Percentiles rank a stretch among this genome's conserved stretches.
Evolutionary conservation across 2,888 invertebrate species (phyloP).

Genomic region (Mechanitis messenoides): DNA sequence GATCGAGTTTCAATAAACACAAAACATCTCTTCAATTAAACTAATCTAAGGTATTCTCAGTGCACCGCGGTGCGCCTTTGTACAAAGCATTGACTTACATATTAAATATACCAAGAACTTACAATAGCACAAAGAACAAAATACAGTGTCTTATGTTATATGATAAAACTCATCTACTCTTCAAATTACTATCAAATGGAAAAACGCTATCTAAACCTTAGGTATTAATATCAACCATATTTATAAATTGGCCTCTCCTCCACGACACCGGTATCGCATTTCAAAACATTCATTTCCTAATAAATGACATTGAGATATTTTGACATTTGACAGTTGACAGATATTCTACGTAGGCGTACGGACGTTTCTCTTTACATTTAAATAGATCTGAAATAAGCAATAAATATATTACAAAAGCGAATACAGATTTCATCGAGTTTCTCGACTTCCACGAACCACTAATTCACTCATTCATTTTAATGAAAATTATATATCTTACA

Average conservation of each 20-base stretch:
- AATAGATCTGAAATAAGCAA: background rate
- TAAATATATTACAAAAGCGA: background rate
- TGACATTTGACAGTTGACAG: background rate
- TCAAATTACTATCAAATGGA: background rate
- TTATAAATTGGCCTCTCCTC: background rate
- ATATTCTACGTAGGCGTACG: background rate
- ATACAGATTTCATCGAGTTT: background rate
- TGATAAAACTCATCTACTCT: background rate
- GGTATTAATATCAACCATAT: background rate
- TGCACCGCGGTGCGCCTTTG: constrained; percentile 21
- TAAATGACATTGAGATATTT: too few relatives aligned
- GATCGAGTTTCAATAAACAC: constrained; percentile 30
- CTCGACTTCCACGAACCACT: too few relatives aligned
- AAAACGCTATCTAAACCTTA: background rate
- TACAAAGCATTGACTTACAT: constrained; percentile 26
- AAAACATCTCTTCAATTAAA: constrained; percentile 25
- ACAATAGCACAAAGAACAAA: background rate
- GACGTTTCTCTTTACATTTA: background rate
- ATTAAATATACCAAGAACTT: background rate
- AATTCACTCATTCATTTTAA: too few relatives aligned
- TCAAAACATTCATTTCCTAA: too few relatives aligned
- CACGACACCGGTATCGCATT: background rate
- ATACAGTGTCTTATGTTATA: background rate
- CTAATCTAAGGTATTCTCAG: constrained; percentile 5
- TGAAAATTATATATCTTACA: too few relatives aligned